These are phyloP conservation scores for Capromys pilorides DNA, from an alignment of 2,797 vertebrate species.

Conservation along the genomic window DNA sequence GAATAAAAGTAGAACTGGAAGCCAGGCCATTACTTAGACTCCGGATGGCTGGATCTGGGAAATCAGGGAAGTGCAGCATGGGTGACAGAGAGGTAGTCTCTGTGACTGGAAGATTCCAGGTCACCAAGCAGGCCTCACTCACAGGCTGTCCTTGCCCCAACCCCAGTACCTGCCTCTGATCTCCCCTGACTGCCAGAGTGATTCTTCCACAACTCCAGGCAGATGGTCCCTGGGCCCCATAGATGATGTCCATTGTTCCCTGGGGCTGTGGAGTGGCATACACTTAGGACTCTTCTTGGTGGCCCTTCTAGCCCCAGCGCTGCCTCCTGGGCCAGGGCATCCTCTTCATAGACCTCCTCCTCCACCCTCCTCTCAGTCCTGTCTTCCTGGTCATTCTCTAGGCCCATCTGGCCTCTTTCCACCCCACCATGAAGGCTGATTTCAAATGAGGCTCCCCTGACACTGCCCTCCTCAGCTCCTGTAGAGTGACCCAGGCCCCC, in stretches of 20 bases:
- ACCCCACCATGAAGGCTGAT: not conserved
- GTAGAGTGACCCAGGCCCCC: not conserved
- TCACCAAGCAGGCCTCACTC: not conserved
- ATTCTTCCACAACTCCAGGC: not conserved
- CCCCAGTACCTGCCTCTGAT: not conserved
- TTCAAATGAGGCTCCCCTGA: slow-evolving; percentile 5
- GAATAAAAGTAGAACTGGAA: not conserved
- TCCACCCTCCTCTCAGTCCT: not conserved
- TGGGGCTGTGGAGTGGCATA: not conserved
- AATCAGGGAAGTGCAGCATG: not conserved
- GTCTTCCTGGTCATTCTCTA: not conserved
- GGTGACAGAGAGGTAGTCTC: not conserved
- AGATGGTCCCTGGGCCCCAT: not conserved
- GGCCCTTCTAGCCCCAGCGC: no score
- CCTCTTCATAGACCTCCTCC: not conserved
- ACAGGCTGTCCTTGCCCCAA: not conserved
- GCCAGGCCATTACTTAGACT: not conserved
- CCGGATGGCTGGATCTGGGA: not conserved
- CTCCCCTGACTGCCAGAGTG: not conserved
- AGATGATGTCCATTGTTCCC: not conserved
- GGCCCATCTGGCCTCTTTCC: not conserved
- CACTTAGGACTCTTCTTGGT: not conserved
- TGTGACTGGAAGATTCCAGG: not conserved
- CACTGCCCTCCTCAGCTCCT: no score
- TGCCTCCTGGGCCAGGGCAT: not conserved